A percentile compares a stretch with the other conserved stretches of the same genome.
These are phyloP conservation scores for Drosophila kepulauana DNA, from an alignment of 1,140 invertebrate species.

Conservation along the genomic window DNA sequence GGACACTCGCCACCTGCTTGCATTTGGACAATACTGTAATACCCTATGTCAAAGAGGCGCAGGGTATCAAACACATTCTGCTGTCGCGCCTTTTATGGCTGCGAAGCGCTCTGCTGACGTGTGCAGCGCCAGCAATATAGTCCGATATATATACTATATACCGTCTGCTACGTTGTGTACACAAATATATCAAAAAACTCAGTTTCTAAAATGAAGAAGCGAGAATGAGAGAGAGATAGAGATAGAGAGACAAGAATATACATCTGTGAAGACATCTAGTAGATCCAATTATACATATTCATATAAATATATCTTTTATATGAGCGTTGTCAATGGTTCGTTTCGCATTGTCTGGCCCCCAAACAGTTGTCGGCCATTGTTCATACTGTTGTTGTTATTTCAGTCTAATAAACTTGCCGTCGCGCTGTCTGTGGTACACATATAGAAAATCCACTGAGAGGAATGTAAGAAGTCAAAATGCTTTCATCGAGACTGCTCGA, in stretches of 20 bases:
- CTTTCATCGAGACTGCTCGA: background rate
- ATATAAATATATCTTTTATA: slow-evolving; percentile 21
- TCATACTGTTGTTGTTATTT: slow-evolving; percentile 36
- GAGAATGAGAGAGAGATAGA: background rate
- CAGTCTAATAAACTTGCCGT: slow-evolving; percentile 71
- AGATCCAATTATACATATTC: slow-evolving; percentile 12
- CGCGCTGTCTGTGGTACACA: slow-evolving; percentile 57
- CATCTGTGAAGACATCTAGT: background rate
- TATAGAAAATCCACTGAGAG: slow-evolving; percentile 2
- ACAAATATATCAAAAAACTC: slow-evolving; percentile 38
- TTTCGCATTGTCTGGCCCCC: slow-evolving; percentile 28
- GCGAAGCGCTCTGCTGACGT: slow-evolving; percentile 48
- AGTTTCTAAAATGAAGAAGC: background rate
- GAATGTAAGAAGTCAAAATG: background rate
- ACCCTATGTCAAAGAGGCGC: background rate
- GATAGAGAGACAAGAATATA: background rate
- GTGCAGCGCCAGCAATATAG: slow-evolving; percentile 51
- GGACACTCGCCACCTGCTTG: no score
- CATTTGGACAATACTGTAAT: no score
- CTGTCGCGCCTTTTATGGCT: slow-evolving; percentile 61
- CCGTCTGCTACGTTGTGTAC: slow-evolving; percentile 4
- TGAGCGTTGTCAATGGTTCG: slow-evolving; percentile 62
- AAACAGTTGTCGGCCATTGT: slow-evolving; percentile 50
- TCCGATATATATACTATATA: slow-evolving; percentile 21
- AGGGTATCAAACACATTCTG: slow-evolving; percentile 13